Conservation (phyloP, 2,888 invertebrate genomes). For the Drepana falcataria region DNA sequence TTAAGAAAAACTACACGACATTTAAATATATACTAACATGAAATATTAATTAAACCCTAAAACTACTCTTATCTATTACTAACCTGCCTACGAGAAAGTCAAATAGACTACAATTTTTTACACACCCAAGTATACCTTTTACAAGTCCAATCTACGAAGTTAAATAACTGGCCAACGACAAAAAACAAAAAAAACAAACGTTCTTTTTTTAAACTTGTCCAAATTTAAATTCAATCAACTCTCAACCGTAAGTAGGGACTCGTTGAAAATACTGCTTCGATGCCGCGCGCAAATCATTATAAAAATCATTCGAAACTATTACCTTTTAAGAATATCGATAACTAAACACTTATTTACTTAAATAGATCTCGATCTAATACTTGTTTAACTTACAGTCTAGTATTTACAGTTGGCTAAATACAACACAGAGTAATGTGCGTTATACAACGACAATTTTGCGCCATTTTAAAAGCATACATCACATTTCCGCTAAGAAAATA, state of each 20-base stretch:
- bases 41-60: slow-evolving; percentile 32
- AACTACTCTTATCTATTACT: slow-evolving; percentile 38
- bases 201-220: slow-evolving; percentile 1
- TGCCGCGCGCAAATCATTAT: slow-evolving; percentile 65
- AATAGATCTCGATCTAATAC: slow-evolving; percentile 62
- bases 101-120: slow-evolving; percentile 50
- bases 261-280: slow-evolving; percentile 67
- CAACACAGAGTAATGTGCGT: slow-evolving; percentile 26
- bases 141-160: slow-evolving; percentile 42
- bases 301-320: slow-evolving; percentile 57
- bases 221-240: background rate
- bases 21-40: slow-evolving; percentile 9
- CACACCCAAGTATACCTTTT: slow-evolving; percentile 50
- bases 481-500: slow-evolving; percentile 18
- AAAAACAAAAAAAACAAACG: slow-evolving; percentile 14
- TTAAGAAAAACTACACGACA: slow-evolving; percentile 24
- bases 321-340: slow-evolving; percentile 39
- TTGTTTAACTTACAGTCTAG: slow-evolving; percentile 49
- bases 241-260: slow-evolving; percentile 12
- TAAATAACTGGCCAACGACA: slow-evolving; percentile 57
- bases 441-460: slow-evolving; percentile 24
- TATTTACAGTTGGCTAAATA: slow-evolving; percentile 59
- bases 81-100: slow-evolving; percentile 44
- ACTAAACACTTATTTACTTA: slow-evolving; percentile 47
- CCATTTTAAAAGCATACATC: slow-evolving; percentile 14